These are phyloP conservation scores for Marronus borbonicus DNA, from an alignment of 2,888 invertebrate species.

Conservation along the genomic window DNA sequence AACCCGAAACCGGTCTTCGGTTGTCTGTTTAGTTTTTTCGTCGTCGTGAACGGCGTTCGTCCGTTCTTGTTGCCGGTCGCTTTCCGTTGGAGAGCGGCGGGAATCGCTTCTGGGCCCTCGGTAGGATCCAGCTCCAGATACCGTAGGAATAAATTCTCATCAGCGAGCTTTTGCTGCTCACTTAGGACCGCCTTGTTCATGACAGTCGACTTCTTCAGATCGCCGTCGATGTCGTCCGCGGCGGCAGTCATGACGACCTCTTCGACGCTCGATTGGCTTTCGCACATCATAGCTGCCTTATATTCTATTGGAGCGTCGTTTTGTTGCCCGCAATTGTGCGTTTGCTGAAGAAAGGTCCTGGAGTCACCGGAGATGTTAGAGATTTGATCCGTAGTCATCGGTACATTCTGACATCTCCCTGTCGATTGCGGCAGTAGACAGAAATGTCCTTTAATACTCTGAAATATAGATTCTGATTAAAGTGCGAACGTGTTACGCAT, in stretches of 20 bases:
- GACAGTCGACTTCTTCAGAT: conserved; percentile 56
- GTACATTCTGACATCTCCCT: conserved; percentile 71
- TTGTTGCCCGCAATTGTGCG: conserved; percentile 49
- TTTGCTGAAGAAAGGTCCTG: conserved; percentile 29
- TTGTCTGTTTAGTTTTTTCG: conserved; percentile 74
- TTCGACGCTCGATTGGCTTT: conserved; percentile 70
- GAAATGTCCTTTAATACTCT: conserved; percentile 79
- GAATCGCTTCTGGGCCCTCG: conserved; percentile 77
- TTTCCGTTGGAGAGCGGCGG: conserved; percentile 72
- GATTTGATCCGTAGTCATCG: conserved; percentile 59
- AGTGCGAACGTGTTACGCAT: too few species aligned
- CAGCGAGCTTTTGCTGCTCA: conserved; percentile 69
- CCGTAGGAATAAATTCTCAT: conserved; percentile 80
- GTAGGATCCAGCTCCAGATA: conserved; percentile 88
- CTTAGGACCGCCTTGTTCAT: conserved; percentile 64
- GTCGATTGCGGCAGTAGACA: conserved; percentile 81
- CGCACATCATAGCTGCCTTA: conserved; percentile 66
- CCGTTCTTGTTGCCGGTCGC: conserved; percentile 75
- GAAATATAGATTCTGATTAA: conserved; percentile 55
- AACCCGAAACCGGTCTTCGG: conserved; percentile 82
- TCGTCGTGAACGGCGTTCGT: conserved; percentile 88
- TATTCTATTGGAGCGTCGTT: conserved; percentile 19
- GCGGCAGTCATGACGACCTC: conserved; percentile 69
- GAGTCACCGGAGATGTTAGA: conserved; percentile 25
- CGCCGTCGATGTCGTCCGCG: conserved; percentile 65